Evolutionary conservation across 2,113 vertebrate species (phyloP).

Genomic region (Helogale parvula): DNA sequence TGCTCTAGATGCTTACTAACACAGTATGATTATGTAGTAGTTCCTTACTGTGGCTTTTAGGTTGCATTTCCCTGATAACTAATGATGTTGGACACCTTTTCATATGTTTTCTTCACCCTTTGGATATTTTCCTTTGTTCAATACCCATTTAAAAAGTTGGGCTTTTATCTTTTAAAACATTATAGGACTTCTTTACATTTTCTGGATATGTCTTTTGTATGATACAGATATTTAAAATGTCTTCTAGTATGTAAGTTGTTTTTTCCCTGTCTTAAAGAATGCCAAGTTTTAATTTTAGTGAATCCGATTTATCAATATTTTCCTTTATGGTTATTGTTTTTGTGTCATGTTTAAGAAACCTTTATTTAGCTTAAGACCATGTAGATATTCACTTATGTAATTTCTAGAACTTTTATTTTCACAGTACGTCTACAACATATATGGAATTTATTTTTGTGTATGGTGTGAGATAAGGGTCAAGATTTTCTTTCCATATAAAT

Average conservation of each 20-base stretch:
- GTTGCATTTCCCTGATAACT: not conserved
- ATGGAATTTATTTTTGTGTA: constrained; percentile 9
- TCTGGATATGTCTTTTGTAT: constrained; percentile 11
- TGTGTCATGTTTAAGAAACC: not conserved
- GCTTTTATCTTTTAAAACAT: not conserved
- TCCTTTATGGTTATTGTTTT: constrained; percentile 23
- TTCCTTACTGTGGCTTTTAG: not conserved
- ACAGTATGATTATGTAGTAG: not conserved
- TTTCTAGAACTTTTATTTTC: not conserved
- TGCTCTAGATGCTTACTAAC: not conserved
- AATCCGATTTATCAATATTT: not conserved
- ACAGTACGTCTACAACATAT: not conserved
- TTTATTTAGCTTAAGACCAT: not conserved
- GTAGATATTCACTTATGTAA: constrained; percentile 30
- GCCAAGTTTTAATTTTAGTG: constrained; percentile 33
- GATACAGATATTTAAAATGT: not conserved
- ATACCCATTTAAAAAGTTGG: not conserved
- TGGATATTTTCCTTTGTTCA: constrained; percentile 33
- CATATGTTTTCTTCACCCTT: not conserved
- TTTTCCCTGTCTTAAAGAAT: not conserved
- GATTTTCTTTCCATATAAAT: constrained; percentile 15
- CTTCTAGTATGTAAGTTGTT: not conserved
- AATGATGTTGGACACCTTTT: not conserved
- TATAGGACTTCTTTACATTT: not conserved
- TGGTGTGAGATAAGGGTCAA: not conserved